phyloP scores from a whole-genome alignment of 2,797 vertebrate genomes.

The Brotula barbata region DNA sequence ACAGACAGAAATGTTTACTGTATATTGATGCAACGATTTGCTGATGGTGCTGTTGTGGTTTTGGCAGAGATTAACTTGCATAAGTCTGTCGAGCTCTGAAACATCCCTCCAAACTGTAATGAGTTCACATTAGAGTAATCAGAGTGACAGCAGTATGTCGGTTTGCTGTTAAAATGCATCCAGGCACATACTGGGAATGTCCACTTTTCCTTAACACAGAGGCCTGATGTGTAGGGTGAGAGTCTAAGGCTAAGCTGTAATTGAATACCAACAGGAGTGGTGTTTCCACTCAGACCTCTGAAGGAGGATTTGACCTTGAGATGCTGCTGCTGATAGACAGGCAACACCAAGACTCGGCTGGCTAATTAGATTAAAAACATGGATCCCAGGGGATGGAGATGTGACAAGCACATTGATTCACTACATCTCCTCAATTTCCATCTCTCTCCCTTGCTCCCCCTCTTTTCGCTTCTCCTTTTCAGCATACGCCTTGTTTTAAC shows the following conservation, averaged over 20 bases:
- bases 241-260: constrained; percentile 66
- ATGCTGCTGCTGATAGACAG: constrained; percentile 72
- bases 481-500: constrained; percentile 43
- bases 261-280: constrained; percentile 69
- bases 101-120: constrained; percentile 41
- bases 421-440: constrained; percentile 66
- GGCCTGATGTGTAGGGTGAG: constrained; percentile 51
- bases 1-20: constrained; percentile 31
- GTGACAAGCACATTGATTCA: constrained; percentile 81
- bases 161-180: constrained; percentile 27
- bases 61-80: constrained; percentile 43
- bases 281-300: constrained; percentile 70
- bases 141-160: constrained; percentile 2
- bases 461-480: constrained; percentile 37
- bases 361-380: constrained; percentile 83
- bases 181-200: constrained; percentile 24
- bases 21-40: constrained; percentile 30
- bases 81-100: constrained; percentile 26
- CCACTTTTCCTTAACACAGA: constrained; percentile 38
- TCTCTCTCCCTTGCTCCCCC: constrained; percentile 41
- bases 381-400: constrained; percentile 76
- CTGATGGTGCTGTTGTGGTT: constrained; percentile 40
- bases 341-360: constrained; percentile 74
- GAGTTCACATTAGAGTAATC: constrained; percentile 45
- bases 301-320: constrained; percentile 79